Evolutionary conservation across 2,113 vertebrate species (phyloP), one percentile per base, ranked within the genome.

Genomic region (Holacanthus passer): DNA sequence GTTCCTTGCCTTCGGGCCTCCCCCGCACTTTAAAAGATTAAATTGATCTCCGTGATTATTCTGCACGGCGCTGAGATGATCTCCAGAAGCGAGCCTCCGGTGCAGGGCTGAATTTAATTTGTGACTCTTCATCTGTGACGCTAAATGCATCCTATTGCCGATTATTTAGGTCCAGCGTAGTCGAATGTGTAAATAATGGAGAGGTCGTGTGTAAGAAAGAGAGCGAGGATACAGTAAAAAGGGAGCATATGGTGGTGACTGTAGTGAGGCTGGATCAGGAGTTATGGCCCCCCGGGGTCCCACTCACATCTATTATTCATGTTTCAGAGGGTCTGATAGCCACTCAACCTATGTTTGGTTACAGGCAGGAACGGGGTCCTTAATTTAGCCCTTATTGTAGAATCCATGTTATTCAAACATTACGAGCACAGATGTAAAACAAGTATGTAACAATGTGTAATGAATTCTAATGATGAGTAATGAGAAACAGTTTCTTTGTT

Each of bases 251-350:
- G 91, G 91, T 72, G 71, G 70, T 74, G 72, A 59, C 91, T 92
- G 88, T 72, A 88, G 81, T 70, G 84, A 77, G 79, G 73, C 29
- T 24, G 68, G 64, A 74, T 85, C 71, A 85, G 58, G 88, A 88
- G 59, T 78, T 86, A 90, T 58, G 72, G 68, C 10, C 87, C 93
- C 88, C 93, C 24, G 13, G 90, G 84, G 91, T 79, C 86, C 77
- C 85, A 85, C 90, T 93, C 73, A 1, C 74, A 91, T 94, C 83
- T 86, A 93, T 92, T 90, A 92, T 94, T 95, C 83, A 94, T 84
- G 69, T 29, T 75, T 67, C 59, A 83, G 68, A 86, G 69, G 71
- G 77, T 81, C 77, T 80, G 79, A 89, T 85, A 87, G 77, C 86
- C 71, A 72, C 79, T 86, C 82, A 60, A 45, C 65, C 75, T 71